These are phyloP conservation scores for Ferrisia virgata DNA, from an alignment of 2,888 invertebrate genomes.

Conservation along the genomic window DNA sequence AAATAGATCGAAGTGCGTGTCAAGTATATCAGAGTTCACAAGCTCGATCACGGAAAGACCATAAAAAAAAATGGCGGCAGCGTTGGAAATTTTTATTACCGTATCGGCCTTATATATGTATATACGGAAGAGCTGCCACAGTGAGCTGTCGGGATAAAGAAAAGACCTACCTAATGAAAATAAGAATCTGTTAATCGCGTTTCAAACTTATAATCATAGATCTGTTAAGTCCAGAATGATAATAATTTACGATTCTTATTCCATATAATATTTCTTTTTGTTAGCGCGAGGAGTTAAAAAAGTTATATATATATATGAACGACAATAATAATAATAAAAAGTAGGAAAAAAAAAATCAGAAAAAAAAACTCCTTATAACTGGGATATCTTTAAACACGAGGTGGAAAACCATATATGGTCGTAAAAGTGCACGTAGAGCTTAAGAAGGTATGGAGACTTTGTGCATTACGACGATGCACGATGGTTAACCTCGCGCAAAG, in stretches of 20 bases:
- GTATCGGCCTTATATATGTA: not conserved
- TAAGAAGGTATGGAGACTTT: not conserved
- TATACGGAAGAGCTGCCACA: not conserved
- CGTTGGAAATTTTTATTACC: not conserved
- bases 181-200: constrained; percentile 28
- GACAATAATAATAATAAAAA: not conserved
- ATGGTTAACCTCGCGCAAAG: constrained; percentile 33
- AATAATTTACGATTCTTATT: constrained; percentile 42
- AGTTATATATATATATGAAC: not conserved
- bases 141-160: not conserved
- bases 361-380: not conserved
- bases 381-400: not conserved
- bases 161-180: constrained; percentile 29
- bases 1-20: constrained; percentile 1
- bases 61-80: not conserved
- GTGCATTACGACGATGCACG: not conserved
- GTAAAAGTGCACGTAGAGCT: constrained; percentile 2
- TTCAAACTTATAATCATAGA: constrained; percentile 34
- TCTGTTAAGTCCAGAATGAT: constrained; percentile 35
- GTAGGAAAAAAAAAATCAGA: not conserved
- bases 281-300: not conserved
- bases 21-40: not conserved
- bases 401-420: not conserved
- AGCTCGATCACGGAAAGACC: constrained; percentile 24
- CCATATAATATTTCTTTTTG: constrained; percentile 6